Evolutionary conservation across 2,888 invertebrate genomes (phyloP).

Genomic region (Chrysolina oricalcia): DNA sequence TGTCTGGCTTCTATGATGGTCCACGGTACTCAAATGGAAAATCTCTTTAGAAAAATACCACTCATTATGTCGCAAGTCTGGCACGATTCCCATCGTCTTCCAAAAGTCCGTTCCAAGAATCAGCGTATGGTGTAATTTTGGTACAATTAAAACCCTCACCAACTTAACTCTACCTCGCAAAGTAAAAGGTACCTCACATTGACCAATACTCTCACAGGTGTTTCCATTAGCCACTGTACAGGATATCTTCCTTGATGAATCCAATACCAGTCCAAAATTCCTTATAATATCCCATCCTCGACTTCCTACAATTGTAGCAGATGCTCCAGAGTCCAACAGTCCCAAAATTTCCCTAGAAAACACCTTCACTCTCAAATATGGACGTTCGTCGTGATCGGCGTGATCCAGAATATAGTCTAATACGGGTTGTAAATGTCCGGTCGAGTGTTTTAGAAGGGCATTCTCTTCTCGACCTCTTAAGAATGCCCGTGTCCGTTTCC

Average conservation of each 20-base stretch:
- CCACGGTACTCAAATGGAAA: background rate
- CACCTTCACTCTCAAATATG: conserved; percentile 30
- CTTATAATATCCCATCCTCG: conserved; percentile 19
- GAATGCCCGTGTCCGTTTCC: conserved; percentile 40
- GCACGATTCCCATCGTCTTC: background rate
- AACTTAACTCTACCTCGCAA: background rate
- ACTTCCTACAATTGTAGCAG: conserved; percentile 25
- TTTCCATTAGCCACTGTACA: no score
- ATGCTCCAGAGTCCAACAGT: conserved; percentile 38
- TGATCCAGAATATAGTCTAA: conserved; percentile 41
- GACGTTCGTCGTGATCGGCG: conserved; percentile 33
- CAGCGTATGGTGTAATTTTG: background rate
- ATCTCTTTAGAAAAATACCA: background rate
- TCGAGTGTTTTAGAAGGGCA: background rate
- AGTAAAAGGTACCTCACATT: background rate
- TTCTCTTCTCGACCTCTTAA: conserved; percentile 8
- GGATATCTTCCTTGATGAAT: no score
- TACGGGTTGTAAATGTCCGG: background rate
- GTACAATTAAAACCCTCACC: background rate
- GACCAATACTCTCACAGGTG: background rate
- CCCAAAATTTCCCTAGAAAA: conserved; percentile 22
- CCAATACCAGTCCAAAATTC: no score
- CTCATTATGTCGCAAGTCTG: background rate
- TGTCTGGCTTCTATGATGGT: background rate
- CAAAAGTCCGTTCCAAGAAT: background rate